A percentile compares a stretch with the other conserved stretches of the same genome.
phyloP scores from a whole-genome alignment of 2,797 vertebrate species.

The Anguilla obscura region DNA sequence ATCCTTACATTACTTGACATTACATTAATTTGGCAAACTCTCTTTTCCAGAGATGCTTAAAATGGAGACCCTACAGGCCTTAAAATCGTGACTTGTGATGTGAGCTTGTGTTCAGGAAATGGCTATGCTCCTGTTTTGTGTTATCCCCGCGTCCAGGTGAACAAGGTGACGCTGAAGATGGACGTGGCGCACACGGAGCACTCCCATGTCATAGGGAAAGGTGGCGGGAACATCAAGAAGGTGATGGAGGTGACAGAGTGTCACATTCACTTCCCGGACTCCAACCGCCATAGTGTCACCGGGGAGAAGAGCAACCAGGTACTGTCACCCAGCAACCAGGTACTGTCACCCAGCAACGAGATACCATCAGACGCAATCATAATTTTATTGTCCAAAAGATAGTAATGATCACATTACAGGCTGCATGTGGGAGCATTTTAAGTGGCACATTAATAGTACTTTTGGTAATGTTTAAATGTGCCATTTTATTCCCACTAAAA shows the following conservation, averaged over 20 bases:
- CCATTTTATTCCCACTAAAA: not conserved
- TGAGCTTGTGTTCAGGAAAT: not conserved
- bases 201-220: constrained; percentile 81
- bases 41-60: not conserved
- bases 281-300: constrained; percentile 71
- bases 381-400: not conserved
- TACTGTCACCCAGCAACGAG: not conserved
- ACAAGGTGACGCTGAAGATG: constrained; percentile 82
- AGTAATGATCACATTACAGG: not conserved
- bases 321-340: constrained; percentile 28
- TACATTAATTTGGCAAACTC: not conserved
- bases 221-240: constrained; percentile 80
- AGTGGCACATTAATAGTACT: not conserved
- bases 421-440: not conserved
- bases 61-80: not conserved
- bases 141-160: constrained; percentile 61
- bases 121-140: not conserved
- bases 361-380: not conserved
- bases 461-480: not conserved
- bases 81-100: not conserved
- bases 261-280: constrained; percentile 82
- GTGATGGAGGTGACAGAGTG: constrained; percentile 81
- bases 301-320: constrained; percentile 84
- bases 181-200: constrained; percentile 80
- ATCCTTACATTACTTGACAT: not conserved